Evolutionary conservation across 2,113 vertebrate species (phyloP).

Genomic region (Lates calcarifer): DNA sequence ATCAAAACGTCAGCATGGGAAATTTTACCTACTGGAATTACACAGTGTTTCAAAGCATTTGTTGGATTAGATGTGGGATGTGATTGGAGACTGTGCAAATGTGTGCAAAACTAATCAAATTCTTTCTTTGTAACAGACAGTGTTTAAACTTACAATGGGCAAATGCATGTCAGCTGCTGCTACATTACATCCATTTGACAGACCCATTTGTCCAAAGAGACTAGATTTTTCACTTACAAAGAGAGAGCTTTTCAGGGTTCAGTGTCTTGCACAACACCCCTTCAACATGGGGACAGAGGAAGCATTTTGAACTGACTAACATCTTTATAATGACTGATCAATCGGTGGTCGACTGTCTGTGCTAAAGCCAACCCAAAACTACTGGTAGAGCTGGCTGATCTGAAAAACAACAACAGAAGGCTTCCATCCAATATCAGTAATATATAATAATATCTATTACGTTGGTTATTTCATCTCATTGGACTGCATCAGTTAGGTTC

Average conservation of each 20-base stretch:
- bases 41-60: neutral
- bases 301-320: neutral
- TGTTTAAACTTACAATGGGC: neutral
- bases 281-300: neutral
- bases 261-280: neutral
- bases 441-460: neutral
- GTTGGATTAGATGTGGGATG: neutral
- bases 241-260: neutral
- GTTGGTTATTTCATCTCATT: neutral
- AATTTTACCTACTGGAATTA: slow-evolving; percentile 2
- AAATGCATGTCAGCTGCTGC: neutral
- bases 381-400: neutral
- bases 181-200: slow-evolving; percentile 13
- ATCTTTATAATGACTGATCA: neutral
- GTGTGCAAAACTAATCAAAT: slow-evolving; percentile 6
- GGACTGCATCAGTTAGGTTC: neutral
- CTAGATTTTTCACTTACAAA: neutral
- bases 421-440: neutral
- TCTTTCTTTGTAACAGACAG: neutral
- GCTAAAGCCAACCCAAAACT: neutral
- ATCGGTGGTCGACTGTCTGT: neutral
- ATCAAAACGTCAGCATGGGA: slow-evolving; percentile 19
- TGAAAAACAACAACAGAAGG: neutral
- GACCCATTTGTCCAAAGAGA: slow-evolving; percentile 2
- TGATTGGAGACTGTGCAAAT: neutral